Evolutionary conservation across 2,113 vertebrate genomes (phyloP), one percentile per base, ranked within the genome.

Genomic region (Lasiurus cinereus): DNA sequence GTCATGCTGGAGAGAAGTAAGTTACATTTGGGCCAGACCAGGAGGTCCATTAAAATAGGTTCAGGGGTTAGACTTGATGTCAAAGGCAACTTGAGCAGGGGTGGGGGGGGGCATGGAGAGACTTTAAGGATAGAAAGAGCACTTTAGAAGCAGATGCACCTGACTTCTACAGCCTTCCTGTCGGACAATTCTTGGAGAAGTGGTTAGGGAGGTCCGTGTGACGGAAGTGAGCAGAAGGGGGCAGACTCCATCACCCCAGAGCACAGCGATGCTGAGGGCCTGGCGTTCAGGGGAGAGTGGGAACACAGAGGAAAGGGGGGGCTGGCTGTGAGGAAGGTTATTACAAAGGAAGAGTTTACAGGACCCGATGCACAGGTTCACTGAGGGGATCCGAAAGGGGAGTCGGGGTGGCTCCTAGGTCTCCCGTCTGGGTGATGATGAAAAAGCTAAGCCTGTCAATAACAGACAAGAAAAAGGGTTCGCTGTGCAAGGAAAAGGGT

Each of bases 1-100:
- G 54, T 76, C 16, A n/a, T 18, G n/a, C 46, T 67, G 14, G n/a
- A 85, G 94, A 92, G 50, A 82, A 80, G 39, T 52, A 43, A 76
- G 85, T 76, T 48, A 72, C 93, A 62, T 43, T 39, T 67, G 84
- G 73, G 22, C 62, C 87, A 93, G 78, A 90, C 39, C 69, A 50
- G 87, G 43, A 90, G 56, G 46, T 11, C 70, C 19, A 50, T 56
- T 46, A 80, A 83, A 70, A 14, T 50, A 88, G 54, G 43, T 4
- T 70, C 21, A 80, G 59, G 92, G 50, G 10, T 8, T 66, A 8
- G 36, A 83, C 54, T 24, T 79, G 18, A 67, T n/a, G 22, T 19
- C 39, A 29, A 87, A 46, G 24, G 46, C 24, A n/a, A n/a, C n/a
- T n/a, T n/a, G n/a, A n/a, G n/a, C n/a, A n/a, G n/a, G n/a, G n/a